Conservation (phyloP, 2,113 vertebrate species). For the Melanerpes aurifrons region DNA sequence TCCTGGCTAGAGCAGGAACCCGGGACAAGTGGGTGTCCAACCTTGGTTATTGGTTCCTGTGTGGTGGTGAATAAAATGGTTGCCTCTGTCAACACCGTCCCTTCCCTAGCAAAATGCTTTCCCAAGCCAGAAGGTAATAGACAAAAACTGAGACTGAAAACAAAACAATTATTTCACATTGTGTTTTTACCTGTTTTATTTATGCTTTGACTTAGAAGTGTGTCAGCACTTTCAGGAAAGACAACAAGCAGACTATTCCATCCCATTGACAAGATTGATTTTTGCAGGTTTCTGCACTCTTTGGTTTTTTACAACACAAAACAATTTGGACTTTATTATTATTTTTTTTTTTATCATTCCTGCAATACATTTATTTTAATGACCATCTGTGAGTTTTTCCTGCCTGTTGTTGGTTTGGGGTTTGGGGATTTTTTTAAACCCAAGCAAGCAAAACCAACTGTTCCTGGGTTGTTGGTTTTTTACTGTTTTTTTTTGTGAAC, state of each 20-base stretch:
- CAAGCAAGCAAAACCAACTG: no score
- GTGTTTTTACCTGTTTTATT: constrained; percentile 56
- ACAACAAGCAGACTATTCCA: constrained; percentile 8
- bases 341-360: background rate
- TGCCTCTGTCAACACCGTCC: background rate
- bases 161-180: background rate
- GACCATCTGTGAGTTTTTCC: background rate
- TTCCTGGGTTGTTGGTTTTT: background rate
- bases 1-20: background rate
- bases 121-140: background rate
- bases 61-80: background rate
- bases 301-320: background rate
- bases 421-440: no score
- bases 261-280: background rate
- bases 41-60: background rate
- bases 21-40: background rate
- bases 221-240: constrained; percentile 20
- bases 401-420: background rate
- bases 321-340: background rate
- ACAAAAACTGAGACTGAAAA: background rate
- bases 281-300: constrained; percentile 11
- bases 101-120: background rate
- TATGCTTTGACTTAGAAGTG: constrained; percentile 18
- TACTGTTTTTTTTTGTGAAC: background rate
- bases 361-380: background rate